Evolutionary conservation across 2,797 vertebrate genomes (phyloP).

Genomic region (Numenius phaeopus): DNA sequence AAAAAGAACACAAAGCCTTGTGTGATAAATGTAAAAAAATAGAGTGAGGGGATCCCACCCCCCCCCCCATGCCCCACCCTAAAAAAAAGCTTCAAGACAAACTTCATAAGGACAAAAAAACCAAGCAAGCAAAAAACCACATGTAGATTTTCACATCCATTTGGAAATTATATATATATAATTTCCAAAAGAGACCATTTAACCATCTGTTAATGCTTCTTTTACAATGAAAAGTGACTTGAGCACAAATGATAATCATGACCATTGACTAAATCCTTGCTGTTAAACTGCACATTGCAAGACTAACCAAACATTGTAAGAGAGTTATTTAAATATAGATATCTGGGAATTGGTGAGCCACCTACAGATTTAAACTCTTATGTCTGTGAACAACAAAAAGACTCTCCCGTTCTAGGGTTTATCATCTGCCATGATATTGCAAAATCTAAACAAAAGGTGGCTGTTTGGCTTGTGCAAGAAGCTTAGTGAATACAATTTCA

Average conservation of each 20-base stretch:
- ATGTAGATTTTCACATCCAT: neutral
- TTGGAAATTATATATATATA: neutral
- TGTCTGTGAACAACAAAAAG: neutral
- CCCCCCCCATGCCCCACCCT: too few species aligned
- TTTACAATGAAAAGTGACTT: neutral
- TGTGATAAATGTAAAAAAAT: neutral
- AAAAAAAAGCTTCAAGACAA: neutral
- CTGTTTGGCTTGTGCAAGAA: neutral
- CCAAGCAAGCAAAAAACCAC: fast-evolving
- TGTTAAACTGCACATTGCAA: neutral
- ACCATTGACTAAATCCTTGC: neutral
- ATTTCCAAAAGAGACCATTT: neutral
- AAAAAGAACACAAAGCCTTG: neutral
- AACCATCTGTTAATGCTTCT: neutral
- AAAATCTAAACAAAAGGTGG: neutral
- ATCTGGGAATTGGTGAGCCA: neutral
- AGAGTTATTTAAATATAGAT: neutral
- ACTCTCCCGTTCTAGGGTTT: neutral
- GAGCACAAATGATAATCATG: neutral
- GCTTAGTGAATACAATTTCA: neutral
- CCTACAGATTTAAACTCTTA: neutral
- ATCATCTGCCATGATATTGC: neutral
- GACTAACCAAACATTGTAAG: neutral
- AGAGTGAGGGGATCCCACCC: neutral
- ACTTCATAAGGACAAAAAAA: neutral